Evolutionary conservation across 2,797 vertebrate genomes (phyloP).

Genomic region (Muscicapa comitata): DNA sequence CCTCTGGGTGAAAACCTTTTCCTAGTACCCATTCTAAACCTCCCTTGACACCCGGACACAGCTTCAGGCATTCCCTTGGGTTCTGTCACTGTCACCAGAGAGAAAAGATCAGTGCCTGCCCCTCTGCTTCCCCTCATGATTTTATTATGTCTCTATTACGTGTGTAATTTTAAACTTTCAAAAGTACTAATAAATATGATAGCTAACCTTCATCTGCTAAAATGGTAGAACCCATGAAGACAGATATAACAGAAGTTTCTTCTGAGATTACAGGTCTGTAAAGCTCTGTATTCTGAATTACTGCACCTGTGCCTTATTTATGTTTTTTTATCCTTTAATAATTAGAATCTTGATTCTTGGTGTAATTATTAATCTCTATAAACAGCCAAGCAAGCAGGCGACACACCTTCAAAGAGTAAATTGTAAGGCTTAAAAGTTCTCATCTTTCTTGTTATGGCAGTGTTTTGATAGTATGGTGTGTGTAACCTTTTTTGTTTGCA

Average conservation of each 20-base stretch:
- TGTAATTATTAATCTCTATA: not conserved
- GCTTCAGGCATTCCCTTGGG: rapidly evolving
- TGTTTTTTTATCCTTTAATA: not conserved
- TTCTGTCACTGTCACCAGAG: not conserved
- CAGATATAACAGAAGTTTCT: not conserved
- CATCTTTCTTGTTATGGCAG: not conserved
- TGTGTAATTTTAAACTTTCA: not conserved
- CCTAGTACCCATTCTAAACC: too few relatives aligned
- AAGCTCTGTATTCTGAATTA: not conserved
- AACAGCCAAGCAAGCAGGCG: not conserved
- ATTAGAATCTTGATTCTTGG: not conserved
- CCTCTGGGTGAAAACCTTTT: not conserved
- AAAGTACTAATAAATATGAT: not conserved
- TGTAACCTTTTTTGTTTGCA: not conserved
- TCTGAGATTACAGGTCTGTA: not conserved
- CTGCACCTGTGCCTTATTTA: not conserved
- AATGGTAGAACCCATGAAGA: not conserved
- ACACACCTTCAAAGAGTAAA: not conserved
- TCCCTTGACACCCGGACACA: not conserved
- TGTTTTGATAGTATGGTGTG: not conserved
- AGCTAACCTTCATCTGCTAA: not conserved
- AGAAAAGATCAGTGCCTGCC: not conserved
- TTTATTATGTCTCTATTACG: not conserved
- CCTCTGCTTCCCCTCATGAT: not conserved
- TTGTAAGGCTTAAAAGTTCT: not conserved